Base-by-base conservation (phyloP, 2,888 invertebrate genomes). In the Synergus laeviventris region DNA sequence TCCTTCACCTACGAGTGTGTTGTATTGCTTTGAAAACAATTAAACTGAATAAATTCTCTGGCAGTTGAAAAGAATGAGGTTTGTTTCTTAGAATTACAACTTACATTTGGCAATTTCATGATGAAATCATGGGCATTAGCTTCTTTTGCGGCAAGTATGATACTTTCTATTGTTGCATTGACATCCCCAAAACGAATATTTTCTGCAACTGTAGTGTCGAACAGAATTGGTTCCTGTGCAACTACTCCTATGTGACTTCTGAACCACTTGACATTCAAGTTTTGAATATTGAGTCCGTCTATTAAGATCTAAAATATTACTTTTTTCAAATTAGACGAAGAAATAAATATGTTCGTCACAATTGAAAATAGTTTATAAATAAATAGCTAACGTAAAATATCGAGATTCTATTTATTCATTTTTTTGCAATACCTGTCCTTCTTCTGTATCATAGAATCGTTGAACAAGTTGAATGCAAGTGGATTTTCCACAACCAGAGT, bases 161-260 rank as follows among this genome's bases (percentile, higher is more conserved):
- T 94, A 62, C 96, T 95, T 36, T 92, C 92, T 82, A 93, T 91
- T 0, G 94, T 93, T 1, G 95, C 94, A 73, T 92, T 91, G 79
- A 93, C 92, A 24, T 94, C 92, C 0, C 98, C 98, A 86, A 96
- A 96, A 11, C 95, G 91, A 82, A 98, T 98, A 91, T 98, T 98
- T 88, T 98, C 97, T 8, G 93, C 93, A 59, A 98, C 95, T 0
- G 95, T 95, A 38, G 95, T 94, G 81, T 95, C 96, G 89, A 98
- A 98, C 11, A 98, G 92, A 8, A 97, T 94, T 0, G 96, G 98
- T 88, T 98, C 98, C 91, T 98, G 98, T 0, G 97, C 96, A 1
- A 98, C 98, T 8, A 97, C 94, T 0, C 97, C 97, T 78, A 98
- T 95, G 85, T 96, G 94, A 21, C 93, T 92, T 49, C 98, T 93